phyloP scores from a whole-genome alignment of 2,113 vertebrate species.

The Prochilodus magdalenae region DNA sequence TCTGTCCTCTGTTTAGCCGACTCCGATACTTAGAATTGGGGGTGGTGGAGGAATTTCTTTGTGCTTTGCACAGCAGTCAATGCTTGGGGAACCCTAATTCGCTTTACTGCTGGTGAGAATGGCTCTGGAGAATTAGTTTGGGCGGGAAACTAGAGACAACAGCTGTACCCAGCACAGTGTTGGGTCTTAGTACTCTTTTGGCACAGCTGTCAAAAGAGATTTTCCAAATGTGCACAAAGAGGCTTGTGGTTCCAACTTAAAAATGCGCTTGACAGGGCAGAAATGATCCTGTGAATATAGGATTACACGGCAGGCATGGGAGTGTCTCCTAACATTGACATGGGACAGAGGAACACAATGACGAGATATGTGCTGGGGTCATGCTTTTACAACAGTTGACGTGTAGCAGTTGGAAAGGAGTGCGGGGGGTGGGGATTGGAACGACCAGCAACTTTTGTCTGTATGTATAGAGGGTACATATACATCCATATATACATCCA shows the following conservation, averaged over 20 bases:
- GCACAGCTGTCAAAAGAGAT: conserved; percentile 58
- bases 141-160: conserved; percentile 14
- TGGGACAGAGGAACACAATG: conserved; percentile 39
- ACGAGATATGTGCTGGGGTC: conserved; percentile 28
- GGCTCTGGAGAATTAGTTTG: neutral
- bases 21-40: neutral
- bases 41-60: neutral
- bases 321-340: conserved; percentile 33
- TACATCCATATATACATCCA: too few species aligned
- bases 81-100: conserved; percentile 21
- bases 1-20: neutral
- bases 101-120: neutral
- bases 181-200: conserved; percentile 44
- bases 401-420: conserved; percentile 6
- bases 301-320: conserved; percentile 45
- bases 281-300: conserved; percentile 57
- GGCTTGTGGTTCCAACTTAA: conserved; percentile 45
- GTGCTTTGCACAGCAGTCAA: conserved; percentile 25
- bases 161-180: conserved; percentile 45
- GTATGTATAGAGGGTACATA: too few species aligned
- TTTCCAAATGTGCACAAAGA: conserved; percentile 51
- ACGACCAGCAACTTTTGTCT: neutral
- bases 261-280: conserved; percentile 57
- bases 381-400: conserved; percentile 44
- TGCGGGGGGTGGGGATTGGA: too few species aligned